phyloP scores from a whole-genome alignment of 2,113 vertebrate genomes.

The Rhabdomys dilectus region DNA sequence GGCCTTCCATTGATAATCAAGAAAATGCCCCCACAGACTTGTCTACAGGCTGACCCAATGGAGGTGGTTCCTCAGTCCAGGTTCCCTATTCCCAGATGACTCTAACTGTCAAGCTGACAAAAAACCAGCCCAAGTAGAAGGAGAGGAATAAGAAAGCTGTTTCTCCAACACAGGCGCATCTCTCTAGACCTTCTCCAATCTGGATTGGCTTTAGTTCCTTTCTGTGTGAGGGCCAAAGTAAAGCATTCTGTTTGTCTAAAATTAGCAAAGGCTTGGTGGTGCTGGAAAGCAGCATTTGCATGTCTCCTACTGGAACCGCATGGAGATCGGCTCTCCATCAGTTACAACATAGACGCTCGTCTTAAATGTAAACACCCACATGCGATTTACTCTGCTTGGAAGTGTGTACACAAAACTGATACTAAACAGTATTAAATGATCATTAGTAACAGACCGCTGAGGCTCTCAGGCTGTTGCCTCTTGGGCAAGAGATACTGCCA shows the following conservation, averaged over 20 bases:
- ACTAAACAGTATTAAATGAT: background rate
- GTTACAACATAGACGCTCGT: background rate
- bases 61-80: background rate
- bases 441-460: background rate
- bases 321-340: slow-evolving; percentile 34
- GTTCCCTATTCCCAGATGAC: background rate
- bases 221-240: slow-evolving; percentile 20
- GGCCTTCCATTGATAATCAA: background rate
- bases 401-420: background rate
- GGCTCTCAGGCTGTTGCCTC: background rate
- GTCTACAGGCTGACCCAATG: no score
- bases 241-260: slow-evolving; percentile 32
- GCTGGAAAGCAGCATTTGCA: background rate
- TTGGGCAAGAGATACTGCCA: background rate
- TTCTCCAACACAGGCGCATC: fast-evolving
- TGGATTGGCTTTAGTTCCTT: background rate
- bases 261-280: background rate
- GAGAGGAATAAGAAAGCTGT: fast-evolving
- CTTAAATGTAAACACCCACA: slow-evolving; percentile 40
- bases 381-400: background rate
- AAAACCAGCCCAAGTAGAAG: background rate
- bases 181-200: background rate
- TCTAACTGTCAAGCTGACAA: background rate
- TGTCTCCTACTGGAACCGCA: slow-evolving; percentile 3
- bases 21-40: background rate